Base-by-base conservation (phyloP, 2,113 vertebrate species). In the Columbina picui region DNA sequence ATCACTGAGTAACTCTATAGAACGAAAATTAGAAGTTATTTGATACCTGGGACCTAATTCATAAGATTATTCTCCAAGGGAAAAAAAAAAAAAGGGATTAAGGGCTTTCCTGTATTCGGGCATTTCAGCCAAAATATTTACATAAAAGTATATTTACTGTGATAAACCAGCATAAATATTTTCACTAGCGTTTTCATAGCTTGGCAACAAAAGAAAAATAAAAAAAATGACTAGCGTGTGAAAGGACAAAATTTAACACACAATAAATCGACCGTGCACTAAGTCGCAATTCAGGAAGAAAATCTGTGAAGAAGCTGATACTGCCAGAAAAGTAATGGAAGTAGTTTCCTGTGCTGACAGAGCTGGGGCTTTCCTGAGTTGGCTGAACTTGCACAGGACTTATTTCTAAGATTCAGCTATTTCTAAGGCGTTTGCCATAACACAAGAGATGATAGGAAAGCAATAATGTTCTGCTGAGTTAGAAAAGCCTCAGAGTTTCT, bases 251-350 rank as follows among this genome's bases (percentile, higher is more conserved):
- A 81, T 39, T 47, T 82, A 68, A n/a, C 34, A 63, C 21, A 29
- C 12, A 64, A 76, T 63, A 83, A 87, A 78, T 68, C 73, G 49
- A 71, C 73, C 3, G 1, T 69, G 80, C 73, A 79, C 36, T 50
- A 89, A 87, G 76, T 55, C 80, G 57, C 64, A 91, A 56, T 84
- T 84, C 23, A 32, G 73, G 50, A 67, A 39, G 86, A 34, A 92
- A 94, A 92, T 81, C 80, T 78, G 76, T 64, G 77, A 38, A 92
- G 91, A n/a, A 92, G 95, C 63, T 95, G 93, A 87, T 36, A 25
- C 32, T 89, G 94, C 64, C 69, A 91, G 90, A 56, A 92, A 78
- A 94, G 86, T 55, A 91, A 70, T 50, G 3, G 6, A 90, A 94
- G 38, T 10, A 14, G 25, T 75, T 90, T 81, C 39, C 76, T 77